Evolutionary conservation across 1,140 invertebrate genomes (phyloP), one percentile per base, ranked within the genome.

Genomic region (Euwallacea fornicatus): DNA sequence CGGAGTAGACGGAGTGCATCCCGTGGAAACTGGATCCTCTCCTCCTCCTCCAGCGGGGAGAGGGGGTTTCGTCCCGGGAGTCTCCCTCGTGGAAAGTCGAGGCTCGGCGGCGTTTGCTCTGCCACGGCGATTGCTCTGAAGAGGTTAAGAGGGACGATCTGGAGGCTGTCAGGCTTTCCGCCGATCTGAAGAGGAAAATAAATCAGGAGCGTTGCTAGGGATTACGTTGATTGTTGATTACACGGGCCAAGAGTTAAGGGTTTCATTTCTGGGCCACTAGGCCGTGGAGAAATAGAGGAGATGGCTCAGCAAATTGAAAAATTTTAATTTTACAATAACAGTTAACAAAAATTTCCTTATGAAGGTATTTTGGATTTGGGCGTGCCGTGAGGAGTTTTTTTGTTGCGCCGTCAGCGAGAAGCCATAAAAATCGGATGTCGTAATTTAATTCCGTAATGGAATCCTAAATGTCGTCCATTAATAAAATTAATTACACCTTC

Each of bases 81-180:
- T 56, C 77, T 73, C 78, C 81, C 74, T 85, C 84, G 73, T 85
- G 84, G 76, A 85, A 86, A 0, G 85, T 87, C 2, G 85, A 86
- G 0, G 85, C 85, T 63, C 85, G 75, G 41, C 84, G 78, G 0
- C 85, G 79, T 21, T 79, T 79, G 33, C 75, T 77, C 6, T 80
- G 66, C 73, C 75, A 79, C 9, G 76, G 74, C 7, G 74, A 70
- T 15, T 50, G 41, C 43, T 78, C 75, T 7, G 76, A 68, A 7
- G 67, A 55, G 8, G 65, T 74, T 16, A 76, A 58, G 11, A 78
- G 43, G 43, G 77, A 79, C 62, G 75, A 77, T 59, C 74, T 67
- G 59, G 78, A 77, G 55, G 71, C 71, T 7, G 73, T 66, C 9
- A 82, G 69, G 64, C 73, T 81, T 21, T 78, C 78, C 42, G 65